These are phyloP conservation scores for Himalopsyche kuldschensis DNA, from an alignment of 2,888 invertebrate genomes.

Conservation along the genomic window DNA sequence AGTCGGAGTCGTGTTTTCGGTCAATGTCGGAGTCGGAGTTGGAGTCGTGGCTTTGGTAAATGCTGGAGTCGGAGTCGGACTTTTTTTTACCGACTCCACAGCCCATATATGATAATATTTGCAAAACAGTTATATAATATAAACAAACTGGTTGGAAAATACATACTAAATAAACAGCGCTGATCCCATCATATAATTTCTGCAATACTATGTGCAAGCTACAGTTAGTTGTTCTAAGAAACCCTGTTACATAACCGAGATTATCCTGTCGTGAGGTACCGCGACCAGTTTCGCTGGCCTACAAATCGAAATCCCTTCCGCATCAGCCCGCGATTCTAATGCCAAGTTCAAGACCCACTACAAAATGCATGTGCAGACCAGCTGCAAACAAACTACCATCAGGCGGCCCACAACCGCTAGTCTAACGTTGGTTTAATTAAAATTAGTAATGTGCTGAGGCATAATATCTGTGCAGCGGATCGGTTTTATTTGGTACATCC, in stretches of 20 bases:
- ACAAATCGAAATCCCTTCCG: neutral
- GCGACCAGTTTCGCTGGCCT: neutral
- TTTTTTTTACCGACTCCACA: too few relatives aligned
- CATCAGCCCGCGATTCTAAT: neutral
- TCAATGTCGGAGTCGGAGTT: too few relatives aligned
- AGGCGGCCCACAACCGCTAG: neutral
- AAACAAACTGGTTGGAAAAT: neutral
- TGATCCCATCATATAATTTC: neutral
- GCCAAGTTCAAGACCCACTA: neutral
- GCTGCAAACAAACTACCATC: neutral
- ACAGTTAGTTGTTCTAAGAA: neutral
- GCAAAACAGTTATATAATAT: neutral
- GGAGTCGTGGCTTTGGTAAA: too few relatives aligned
- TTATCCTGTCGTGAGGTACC: neutral
- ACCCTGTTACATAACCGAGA: neutral
- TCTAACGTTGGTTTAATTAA: neutral
- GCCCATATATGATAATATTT: too few relatives aligned
- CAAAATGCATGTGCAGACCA: neutral
- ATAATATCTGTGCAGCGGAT: neutral
- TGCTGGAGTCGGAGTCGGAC: too few relatives aligned
- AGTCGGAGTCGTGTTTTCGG: too few relatives aligned
- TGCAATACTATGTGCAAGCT: neutral
- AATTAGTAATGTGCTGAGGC: neutral
- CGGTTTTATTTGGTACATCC: neutral
- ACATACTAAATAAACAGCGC: neutral